These are phyloP conservation scores for Lepus oiostolus DNA, from an alignment of 2,797 vertebrate genomes.

Conservation along the genomic window DNA sequence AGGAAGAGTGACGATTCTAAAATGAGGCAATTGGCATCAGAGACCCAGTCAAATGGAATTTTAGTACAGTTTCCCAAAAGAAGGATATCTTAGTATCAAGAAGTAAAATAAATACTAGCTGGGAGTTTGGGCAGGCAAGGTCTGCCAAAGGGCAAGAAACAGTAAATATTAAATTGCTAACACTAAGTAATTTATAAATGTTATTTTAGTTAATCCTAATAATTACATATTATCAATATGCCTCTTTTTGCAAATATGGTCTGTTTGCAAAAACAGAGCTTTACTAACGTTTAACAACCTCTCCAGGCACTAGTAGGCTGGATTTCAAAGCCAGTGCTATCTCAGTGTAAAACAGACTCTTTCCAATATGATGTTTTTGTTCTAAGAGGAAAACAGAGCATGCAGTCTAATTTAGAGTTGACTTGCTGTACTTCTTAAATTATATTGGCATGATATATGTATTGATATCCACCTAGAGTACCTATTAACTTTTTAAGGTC, in stretches of 20 bases:
- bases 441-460: background rate
- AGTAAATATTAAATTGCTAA: conserved; percentile 24
- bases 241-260: background rate
- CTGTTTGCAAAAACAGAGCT: background rate
- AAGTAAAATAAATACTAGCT: conserved; percentile 46
- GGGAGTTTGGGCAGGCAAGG: background rate
- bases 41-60: background rate
- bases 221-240: background rate
- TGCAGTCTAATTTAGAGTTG: background rate
- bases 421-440: background rate
- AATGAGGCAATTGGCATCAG: background rate
- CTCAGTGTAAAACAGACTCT: background rate
- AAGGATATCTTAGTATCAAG: conserved; percentile 14
- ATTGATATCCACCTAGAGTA: conserved; percentile 21
- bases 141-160: background rate
- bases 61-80: background rate
- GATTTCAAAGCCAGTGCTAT: background rate
- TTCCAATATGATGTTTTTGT: conserved; percentile 31
- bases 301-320: background rate
- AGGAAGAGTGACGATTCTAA: conserved; percentile 17
- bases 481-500: conserved; percentile 12
- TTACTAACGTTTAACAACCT: background rate
- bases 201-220: background rate
- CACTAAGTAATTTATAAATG: background rate
- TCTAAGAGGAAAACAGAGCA: background rate